These are phyloP conservation scores for Drosophila imparisetae DNA, from an alignment of 2,888 invertebrate species.

Conservation along the genomic window DNA sequence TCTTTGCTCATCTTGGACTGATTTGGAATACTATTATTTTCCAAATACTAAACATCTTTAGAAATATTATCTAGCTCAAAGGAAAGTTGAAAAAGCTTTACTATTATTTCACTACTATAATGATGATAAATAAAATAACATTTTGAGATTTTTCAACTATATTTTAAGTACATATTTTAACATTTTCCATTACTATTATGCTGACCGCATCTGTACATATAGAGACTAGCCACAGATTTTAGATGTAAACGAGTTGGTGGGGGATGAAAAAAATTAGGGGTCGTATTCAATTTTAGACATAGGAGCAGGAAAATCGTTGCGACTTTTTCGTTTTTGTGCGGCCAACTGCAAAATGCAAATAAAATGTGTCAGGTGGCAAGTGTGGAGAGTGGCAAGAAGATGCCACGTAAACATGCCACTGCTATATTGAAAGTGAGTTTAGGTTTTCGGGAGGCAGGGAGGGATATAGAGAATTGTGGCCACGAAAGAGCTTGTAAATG, in stretches of 20 bases:
- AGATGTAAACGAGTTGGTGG: neutral
- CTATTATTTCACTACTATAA: no score
- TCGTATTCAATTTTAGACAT: neutral
- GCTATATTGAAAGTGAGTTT: neutral
- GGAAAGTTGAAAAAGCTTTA: no score
- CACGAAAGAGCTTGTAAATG: neutral
- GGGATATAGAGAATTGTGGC: neutral
- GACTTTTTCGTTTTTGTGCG: neutral
- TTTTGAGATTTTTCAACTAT: no score
- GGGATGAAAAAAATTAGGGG: neutral
- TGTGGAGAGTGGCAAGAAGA: neutral
- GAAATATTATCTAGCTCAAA: no score
- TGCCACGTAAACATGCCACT: slow-evolving; percentile 4
- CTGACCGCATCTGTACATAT: neutral
- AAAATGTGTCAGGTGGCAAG: slow-evolving; percentile 12
- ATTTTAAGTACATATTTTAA: neutral
- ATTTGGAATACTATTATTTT: no score
- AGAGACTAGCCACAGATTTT: slow-evolving; percentile 67
- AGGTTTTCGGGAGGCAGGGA: neutral
- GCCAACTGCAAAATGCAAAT: slow-evolving; percentile 27
- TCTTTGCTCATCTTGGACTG: neutral
- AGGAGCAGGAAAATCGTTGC: neutral
- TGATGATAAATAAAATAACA: no score
- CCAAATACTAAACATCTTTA: no score
- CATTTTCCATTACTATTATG: neutral